phyloP scores from a whole-genome alignment of 30 jellyfish, hydroid and myxozoan species.

The Hydractinia echinata region DNA sequence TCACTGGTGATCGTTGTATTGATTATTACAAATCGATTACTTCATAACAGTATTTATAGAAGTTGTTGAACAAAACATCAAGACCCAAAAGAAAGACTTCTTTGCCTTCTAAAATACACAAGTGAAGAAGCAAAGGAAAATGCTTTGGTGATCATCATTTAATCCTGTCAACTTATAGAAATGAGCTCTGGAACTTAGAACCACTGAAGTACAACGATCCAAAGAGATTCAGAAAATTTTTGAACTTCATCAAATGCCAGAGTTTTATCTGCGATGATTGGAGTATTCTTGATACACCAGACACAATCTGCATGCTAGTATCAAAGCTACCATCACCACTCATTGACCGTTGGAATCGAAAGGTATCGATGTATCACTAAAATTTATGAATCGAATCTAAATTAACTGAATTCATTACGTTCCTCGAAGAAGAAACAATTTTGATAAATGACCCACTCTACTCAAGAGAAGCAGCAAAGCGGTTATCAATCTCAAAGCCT shows the following conservation, averaged over 20 bases:
- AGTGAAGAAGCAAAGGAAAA: neutral
- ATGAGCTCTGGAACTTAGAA: neutral
- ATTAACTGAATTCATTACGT: too few species aligned
- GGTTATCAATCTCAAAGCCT: neutral
- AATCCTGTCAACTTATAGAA: neutral
- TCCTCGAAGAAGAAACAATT: constrained; percentile 33
- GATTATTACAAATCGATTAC: too few species aligned
- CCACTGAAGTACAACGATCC: too few species aligned
- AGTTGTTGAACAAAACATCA: too few species aligned
- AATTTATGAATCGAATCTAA: too few species aligned
- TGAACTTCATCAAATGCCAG: constrained; percentile 6
- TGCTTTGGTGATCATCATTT: neutral
- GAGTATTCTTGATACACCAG: constrained; percentile 5
- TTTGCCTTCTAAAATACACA: too few species aligned
- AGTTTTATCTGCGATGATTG: constrained; percentile 10
- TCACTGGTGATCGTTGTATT: too few species aligned
- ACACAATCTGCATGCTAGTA: neutral
- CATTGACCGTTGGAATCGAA: constrained; percentile 17
- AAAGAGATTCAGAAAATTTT: too few species aligned
- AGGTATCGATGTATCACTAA: too few species aligned
- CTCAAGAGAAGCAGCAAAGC: constrained; percentile 16
- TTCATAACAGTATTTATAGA: too few species aligned
- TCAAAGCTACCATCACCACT: constrained; percentile 19
- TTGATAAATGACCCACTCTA: constrained; percentile 35
- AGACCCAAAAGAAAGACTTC: too few species aligned